These are phyloP conservation scores for Amazona vittata DNA, from an alignment of 2,113 vertebrate species.

Conservation along the genomic window DNA sequence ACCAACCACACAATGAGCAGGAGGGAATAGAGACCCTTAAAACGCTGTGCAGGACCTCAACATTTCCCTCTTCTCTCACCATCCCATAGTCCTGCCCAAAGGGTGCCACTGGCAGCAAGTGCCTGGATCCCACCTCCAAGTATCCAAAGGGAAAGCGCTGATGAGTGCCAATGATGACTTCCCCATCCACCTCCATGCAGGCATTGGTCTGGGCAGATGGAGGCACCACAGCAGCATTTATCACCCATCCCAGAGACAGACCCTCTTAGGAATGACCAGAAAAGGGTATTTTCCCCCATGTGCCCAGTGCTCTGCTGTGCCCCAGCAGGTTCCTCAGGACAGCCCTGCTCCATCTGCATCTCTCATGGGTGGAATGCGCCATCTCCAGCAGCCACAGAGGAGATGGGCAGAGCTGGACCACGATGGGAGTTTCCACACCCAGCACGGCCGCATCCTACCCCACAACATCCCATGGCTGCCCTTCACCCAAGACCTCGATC, in stretches of 20 bases:
- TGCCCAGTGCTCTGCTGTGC: rapidly evolving
- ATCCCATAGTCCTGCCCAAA: background rate
- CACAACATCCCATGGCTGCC: background rate
- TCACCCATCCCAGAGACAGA: background rate
- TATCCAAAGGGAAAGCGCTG: too few relatives aligned
- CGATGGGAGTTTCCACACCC: rapidly evolving
- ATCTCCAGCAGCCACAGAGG: rapidly evolving
- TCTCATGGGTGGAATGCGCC: background rate
- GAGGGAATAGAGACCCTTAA: background rate
- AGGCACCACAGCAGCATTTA: rapidly evolving
- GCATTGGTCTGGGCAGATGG: background rate
- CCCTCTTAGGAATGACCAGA: background rate
- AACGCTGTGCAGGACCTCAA: background rate
- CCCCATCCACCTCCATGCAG: background rate
- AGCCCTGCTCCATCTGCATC: rapidly evolving
- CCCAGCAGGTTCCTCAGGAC: background rate
- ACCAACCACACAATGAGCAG: background rate
- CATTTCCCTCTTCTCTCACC: background rate
- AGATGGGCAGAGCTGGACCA: background rate
- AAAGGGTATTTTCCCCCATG: rapidly evolving
- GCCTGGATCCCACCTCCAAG: background rate
- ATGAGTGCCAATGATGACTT: rapidly evolving
- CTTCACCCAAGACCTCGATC: rapidly evolving
- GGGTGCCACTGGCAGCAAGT: background rate
- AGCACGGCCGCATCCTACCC: rapidly evolving